Evolutionary conservation across 2,888 invertebrate species (phyloP).

Genomic region (Spisula subtruncata): DNA sequence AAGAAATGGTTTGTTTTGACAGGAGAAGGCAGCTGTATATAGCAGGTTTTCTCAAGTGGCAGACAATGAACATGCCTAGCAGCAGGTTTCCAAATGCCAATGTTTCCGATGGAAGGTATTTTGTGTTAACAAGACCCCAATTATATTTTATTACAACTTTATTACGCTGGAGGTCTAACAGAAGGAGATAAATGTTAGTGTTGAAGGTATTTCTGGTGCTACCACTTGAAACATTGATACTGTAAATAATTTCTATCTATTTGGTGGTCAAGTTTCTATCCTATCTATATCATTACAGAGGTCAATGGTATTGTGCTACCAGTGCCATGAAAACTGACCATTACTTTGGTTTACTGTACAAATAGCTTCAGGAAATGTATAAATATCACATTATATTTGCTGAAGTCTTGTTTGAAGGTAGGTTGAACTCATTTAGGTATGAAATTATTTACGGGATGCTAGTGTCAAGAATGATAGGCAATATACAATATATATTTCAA

Average conservation of each 20-base stretch:
- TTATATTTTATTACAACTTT: slow-evolving; percentile 42
- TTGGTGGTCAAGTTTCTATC: not conserved
- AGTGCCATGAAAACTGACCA: not conserved
- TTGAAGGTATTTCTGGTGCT: not conserved
- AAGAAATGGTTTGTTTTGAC: slow-evolving; percentile 32
- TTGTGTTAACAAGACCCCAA: slow-evolving; percentile 39
- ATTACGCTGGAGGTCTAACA: not conserved
- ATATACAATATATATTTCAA: slow-evolving; percentile 4
- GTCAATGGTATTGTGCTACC: not conserved
- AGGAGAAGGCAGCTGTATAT: slow-evolving; percentile 28
- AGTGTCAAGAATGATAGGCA: slow-evolving; percentile 6
- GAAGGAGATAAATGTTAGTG: slow-evolving; percentile 3
- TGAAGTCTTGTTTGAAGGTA: not conserved
- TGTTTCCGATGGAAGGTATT: not conserved
- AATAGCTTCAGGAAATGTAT: not conserved
- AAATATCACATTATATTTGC: not conserved
- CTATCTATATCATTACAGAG: not conserved
- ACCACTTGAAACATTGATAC: not conserved
- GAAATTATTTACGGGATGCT: slow-evolving; percentile 8
- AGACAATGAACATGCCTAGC: slow-evolving; percentile 26
- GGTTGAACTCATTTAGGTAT: not conserved
- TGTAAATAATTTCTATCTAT: not conserved
- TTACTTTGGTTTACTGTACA: not conserved
- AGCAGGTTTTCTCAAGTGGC: slow-evolving; percentile 26
- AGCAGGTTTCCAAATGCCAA: slow-evolving; percentile 35